Conservation (phyloP, 1,140 invertebrate genomes). For the Proctacanthus coquilletti region DNA sequence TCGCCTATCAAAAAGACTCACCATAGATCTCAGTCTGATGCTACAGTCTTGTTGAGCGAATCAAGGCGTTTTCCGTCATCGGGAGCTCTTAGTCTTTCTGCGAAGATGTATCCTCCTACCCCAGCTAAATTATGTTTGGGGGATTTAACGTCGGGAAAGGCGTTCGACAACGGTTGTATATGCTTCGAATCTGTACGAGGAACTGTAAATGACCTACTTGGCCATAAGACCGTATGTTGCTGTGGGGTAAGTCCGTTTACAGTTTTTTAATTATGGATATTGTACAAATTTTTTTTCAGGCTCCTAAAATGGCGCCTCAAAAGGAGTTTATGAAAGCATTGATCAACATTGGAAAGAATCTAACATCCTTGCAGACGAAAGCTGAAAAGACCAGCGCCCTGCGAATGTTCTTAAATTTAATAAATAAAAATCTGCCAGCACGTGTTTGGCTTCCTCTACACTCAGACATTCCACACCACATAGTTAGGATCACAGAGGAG, state of each 20-base stretch:
- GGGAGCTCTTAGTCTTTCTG: conserved; percentile 19
- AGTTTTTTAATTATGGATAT: conserved; percentile 1
- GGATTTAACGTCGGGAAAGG: conserved; percentile 80
- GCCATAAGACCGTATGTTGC: conserved; percentile 52
- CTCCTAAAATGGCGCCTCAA: conserved; percentile 67
- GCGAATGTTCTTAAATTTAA: conserved; percentile 76
- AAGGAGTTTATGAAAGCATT: conserved; percentile 75
- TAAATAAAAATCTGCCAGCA: conserved; percentile 95
- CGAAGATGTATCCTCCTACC: conserved; percentile 25
- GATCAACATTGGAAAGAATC: conserved; percentile 78
- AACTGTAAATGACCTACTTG: conserved; percentile 53
- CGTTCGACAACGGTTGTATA: conserved; percentile 91
- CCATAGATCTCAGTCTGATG: conserved; percentile 79
- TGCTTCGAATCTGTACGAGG: conserved; percentile 51
- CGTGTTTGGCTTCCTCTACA: conserved; percentile 93
- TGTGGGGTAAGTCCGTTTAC: conserved; percentile 62
- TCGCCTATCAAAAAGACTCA: conserved; percentile 27
- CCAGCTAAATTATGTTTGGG: conserved; percentile 57
- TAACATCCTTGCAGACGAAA: conserved; percentile 84
- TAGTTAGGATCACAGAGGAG: conserved; percentile 72
- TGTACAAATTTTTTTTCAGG: conserved; percentile 33
- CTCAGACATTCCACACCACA: conserved; percentile 85
- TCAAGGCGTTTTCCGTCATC: conserved; percentile 11
- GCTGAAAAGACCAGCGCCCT: conserved; percentile 82
- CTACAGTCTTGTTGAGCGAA: conserved; percentile 43